Percentiles rank a stretch among this genome's conserved stretches.
phyloP scores from a whole-genome alignment of 2,888 invertebrate genomes.

The Oscheius sp. region DNA sequence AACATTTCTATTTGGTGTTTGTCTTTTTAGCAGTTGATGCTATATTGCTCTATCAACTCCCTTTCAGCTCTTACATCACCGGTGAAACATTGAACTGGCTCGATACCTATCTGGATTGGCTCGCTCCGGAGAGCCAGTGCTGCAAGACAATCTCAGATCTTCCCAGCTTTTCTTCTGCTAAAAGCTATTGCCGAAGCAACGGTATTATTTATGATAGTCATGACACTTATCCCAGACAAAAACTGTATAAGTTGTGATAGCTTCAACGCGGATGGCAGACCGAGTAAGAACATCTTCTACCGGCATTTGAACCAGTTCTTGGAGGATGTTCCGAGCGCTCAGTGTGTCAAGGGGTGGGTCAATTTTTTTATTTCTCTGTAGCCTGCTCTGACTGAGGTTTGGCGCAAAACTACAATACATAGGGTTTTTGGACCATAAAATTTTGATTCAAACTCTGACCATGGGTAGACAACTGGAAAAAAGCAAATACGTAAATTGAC shows the following conservation, averaged over 20 bases:
- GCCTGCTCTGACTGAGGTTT: too few relatives aligned
- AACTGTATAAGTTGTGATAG: slow-evolving; percentile 26
- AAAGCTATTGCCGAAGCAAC: slow-evolving; percentile 3
- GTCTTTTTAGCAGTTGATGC: too few relatives aligned
- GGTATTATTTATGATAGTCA: background rate
- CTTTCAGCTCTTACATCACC: slow-evolving; percentile 30
- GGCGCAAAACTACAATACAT: too few relatives aligned
- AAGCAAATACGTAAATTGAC: too few relatives aligned
- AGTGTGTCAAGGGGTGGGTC: slow-evolving; percentile 29
- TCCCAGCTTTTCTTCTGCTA: background rate
- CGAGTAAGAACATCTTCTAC: slow-evolving; percentile 21
- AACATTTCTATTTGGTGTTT: too few relatives aligned
- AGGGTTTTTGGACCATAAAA: too few relatives aligned
- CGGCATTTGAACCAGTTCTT: slow-evolving; percentile 15
- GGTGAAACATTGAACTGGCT: slow-evolving; percentile 55
- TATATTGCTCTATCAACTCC: too few relatives aligned
- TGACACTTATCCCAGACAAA: background rate
- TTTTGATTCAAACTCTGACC: too few relatives aligned
- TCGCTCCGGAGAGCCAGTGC: slow-evolving; percentile 44
- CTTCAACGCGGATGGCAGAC: slow-evolving; percentile 27
- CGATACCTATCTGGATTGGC: slow-evolving; percentile 55
- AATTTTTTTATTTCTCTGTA: background rate
- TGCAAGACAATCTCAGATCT: slow-evolving; percentile 33
- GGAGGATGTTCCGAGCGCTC: slow-evolving; percentile 25
- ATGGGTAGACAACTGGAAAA: too few relatives aligned